Evolutionary conservation across 2,888 invertebrate genomes (phyloP), one percentile per base, ranked within the genome.

Genomic region (Hololepta plana): DNA sequence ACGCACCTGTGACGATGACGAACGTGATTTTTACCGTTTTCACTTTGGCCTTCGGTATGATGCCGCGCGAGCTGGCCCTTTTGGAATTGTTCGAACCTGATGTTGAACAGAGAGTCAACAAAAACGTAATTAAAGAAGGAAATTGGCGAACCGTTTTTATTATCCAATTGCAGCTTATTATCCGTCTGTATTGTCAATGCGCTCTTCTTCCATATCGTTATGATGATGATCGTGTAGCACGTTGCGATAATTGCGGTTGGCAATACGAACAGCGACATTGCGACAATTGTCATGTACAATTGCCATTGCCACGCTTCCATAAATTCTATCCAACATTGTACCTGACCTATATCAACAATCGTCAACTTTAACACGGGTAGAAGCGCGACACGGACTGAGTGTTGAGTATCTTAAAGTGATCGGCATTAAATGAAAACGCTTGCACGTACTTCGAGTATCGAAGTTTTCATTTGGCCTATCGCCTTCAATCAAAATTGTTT

Each of bases 1-100:
- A 8, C 22, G 17, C 17, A 17, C 17, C 17, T 17, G 8, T 17
- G 8, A 91, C 88, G 39, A 91, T 91, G 35, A 88, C 87, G 38
- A 90, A 76, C 0, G 90, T 90, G 80, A 90, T 90, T 58, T 91
- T 90, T 35, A 91, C 81, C 2, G 88, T 90, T 60, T 90, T 91
- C 38, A 91, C 82, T 59, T 90, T 90, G 12, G 90, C 90, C 35
- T 80, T 70, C 0, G 90, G 90, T 42, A 91, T 90, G 32, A 90
- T 71, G 16, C 90, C 90, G 14, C 88, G 60, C n/a, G 87, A 85
- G 48, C 87, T 87, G 2, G 82, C 82, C 17, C 84, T 60, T 20
- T 81, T 61, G 15, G 72, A 70, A 36, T 64, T 64, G 27, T 44
- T 44, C 9, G 43, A 39, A 26, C 41, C 46, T 41, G 30, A 32